A percentile compares a stretch with the other conserved stretches of the same genome.
These are phyloP conservation scores for Mirza zaza DNA, from an alignment of 2,113 vertebrate genomes.

Conservation along the genomic window DNA sequence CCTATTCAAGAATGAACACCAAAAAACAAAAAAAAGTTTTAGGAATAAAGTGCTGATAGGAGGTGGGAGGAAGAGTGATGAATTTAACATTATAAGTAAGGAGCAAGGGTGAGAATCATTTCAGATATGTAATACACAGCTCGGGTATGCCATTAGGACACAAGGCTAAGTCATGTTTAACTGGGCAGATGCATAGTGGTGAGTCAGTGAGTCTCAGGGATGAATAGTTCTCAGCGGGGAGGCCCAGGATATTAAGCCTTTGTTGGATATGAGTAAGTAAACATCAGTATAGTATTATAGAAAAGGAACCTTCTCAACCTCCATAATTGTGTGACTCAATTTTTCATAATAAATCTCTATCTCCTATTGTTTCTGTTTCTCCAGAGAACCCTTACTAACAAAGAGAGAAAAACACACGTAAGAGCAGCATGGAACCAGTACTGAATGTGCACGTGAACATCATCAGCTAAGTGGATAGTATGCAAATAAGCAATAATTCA, in stretches of 20 bases:
- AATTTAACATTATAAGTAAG: background rate
- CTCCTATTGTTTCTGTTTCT: background rate
- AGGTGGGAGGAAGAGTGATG: background rate
- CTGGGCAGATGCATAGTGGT: background rate
- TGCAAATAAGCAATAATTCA: background rate
- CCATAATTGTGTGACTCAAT: background rate
- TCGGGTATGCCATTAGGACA: background rate
- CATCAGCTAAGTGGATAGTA: background rate
- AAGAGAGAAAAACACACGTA: background rate
- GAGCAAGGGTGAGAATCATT: background rate
- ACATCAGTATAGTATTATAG: background rate
- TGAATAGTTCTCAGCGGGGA: background rate
- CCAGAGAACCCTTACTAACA: background rate
- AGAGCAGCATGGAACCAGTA: background rate
- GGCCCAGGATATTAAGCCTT: background rate
- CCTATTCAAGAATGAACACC: background rate
- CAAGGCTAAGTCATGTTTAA: background rate
- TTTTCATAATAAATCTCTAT: background rate
- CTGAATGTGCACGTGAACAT: background rate
- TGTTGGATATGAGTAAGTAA: background rate
- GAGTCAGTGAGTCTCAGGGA: background rate
- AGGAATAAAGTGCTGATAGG: background rate
- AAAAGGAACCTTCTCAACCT: background rate
- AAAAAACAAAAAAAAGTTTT: background rate
- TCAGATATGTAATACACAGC: background rate